A percentile compares a stretch with the other conserved stretches of the same genome.
Conservation (phyloP, 1,140 invertebrate species). For the Colletes gigas region DNA sequence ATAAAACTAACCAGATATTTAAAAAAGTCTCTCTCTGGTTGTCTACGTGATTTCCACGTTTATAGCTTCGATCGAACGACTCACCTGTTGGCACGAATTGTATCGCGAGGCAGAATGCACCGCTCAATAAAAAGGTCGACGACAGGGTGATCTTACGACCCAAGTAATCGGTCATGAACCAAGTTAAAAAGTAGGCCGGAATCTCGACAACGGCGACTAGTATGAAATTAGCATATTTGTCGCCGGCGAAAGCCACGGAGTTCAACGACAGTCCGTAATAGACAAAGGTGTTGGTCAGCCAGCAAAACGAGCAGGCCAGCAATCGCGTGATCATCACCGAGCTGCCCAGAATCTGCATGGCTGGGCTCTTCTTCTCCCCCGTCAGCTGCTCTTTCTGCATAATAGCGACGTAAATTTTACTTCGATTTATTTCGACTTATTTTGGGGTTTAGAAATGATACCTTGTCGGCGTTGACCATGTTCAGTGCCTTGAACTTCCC, state of each 20-base stretch:
- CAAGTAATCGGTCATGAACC: constrained; percentile 84
- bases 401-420: background rate
- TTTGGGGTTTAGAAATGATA: background rate
- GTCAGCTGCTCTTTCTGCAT: constrained; percentile 41
- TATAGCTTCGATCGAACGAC: too few relatives aligned
- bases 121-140: constrained; percentile 84
- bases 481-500: constrained; percentile 75
- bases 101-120: constrained; percentile 76
- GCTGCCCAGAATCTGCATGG: constrained; percentile 53
- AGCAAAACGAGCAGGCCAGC: constrained; percentile 85
- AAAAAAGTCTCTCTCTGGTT: too few relatives aligned
- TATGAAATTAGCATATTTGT: constrained; percentile 87
- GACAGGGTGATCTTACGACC: constrained; percentile 84
- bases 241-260: constrained; percentile 87
- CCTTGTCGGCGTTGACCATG: constrained; percentile 39
- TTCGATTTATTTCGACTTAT: too few relatives aligned
- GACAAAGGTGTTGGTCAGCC: constrained; percentile 86
- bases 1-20: too few relatives aligned
- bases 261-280: constrained; percentile 92
- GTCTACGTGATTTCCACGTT: too few relatives aligned
- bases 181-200: constrained; percentile 86
- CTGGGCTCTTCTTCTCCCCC: constrained; percentile 34
- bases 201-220: constrained; percentile 87
- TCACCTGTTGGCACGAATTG: constrained; percentile 70
- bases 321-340: constrained; percentile 81